Base-by-base conservation (phyloP, 2,797 vertebrate species). In the Labeo calbasu region DNA sequence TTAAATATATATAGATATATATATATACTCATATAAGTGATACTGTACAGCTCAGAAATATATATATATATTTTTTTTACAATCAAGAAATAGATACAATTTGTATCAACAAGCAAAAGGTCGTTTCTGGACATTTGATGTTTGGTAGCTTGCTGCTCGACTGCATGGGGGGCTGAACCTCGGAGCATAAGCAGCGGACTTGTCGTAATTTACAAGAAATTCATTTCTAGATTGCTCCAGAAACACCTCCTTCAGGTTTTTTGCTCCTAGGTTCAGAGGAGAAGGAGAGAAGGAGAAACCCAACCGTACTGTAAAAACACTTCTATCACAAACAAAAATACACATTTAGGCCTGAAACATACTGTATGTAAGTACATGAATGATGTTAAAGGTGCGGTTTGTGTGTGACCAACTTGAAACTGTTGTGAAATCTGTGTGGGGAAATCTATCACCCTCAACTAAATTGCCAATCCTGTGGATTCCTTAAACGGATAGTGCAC, bases 71-170 rank as follows among this genome's bases (percentile, higher is more conserved):
- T 84, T 68, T 88, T 82, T 94, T 93, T 95, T 97, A 99, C 97
- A 99, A 96, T 98, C 96, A 97, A 97, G 96, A 97, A 98, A 97
- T 95, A 97, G 98, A 99, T 99, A 99, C 97, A 99, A 99, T 99
- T 99, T 99, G 97, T 99, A 99, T 99, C 98, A 99, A 99, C 97
- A 98, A 98, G 97, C 96, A 96, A 97, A 84, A 98, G 96, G 97
- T 99, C 97, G 94, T 96, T 99, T 99, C 97, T 98, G 94, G 95
- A 96, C 97, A 98, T 98, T 97, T 97, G 95, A 97, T 96, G 95
- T 95, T 95, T 96, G 95, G 95, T 93, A 95, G 94, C 96, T 95
- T 95, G 95, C 95, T 94, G 94, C 93, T 90, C 90, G 36, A 59
- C 19, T 57, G 82, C 63, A 89, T 66, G 77, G 81, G 87, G 85